Evolutionary conservation across 2,888 invertebrate species (phyloP), one percentile per base, ranked within the genome.

Genomic region (Pollenia griseotomentosa): DNA sequence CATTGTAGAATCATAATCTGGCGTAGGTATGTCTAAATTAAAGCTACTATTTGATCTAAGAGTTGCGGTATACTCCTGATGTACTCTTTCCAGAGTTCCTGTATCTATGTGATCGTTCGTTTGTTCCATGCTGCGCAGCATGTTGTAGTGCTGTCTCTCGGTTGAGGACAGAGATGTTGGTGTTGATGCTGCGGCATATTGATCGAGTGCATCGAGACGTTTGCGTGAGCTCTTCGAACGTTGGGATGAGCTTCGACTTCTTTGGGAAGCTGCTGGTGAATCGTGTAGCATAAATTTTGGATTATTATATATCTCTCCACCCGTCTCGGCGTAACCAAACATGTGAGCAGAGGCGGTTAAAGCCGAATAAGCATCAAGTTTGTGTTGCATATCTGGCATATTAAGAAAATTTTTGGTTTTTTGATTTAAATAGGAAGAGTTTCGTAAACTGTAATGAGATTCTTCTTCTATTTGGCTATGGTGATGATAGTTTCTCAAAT

Each of bases 61-160:
- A 1, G 91, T 90, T 2, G 90, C 89, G 12, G 90, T 90, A 63
- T 90, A 92, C 71, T 93, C 93, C 1, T 92, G 94, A 55, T 94
- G 95, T 88, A 96, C 94, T 0, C 96, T 95, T 91, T 96, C 96
- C 88, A 96, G 95, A 0, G 96, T 95, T 94, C 96, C 95, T 90
- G 96, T 95, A 90, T 96, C 96, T 0, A 96, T 95, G 2, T 73
- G 59, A 4, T 84, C 87, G 68, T 66, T 71, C 90, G 95, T 92
- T 81, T 91, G 91, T 46, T 93, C 92, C 90, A 93, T 92, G 61
- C 91, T 93, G 7, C 92, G 89, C 79, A 93, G 83, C 91, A 93
- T 91, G 59, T 93, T 92, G 65, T 93, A 93, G 61, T 93, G 93
- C 80, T 92, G 88, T 0, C 91, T 90, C 68, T 92, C 92, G 66